A percentile compares a stretch with the other conserved stretches of the same genome.
Evolutionary conservation across 1,140 invertebrate genomes (phyloP).

Genomic region (Bombus affinis): DNA sequence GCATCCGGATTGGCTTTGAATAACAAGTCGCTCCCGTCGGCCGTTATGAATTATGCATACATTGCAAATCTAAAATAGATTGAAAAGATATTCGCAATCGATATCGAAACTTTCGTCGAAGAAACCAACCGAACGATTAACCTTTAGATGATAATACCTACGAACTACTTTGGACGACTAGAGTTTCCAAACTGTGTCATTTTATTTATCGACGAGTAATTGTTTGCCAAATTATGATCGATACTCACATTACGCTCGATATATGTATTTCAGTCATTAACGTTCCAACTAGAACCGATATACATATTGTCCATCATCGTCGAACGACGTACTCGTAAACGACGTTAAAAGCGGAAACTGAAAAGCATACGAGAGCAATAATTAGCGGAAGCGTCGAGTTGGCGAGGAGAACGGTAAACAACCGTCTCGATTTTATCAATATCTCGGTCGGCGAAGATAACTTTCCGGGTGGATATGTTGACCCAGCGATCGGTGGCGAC

Average conservation of each 20-base stretch:
- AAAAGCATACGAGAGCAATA: not conserved
- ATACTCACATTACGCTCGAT: not conserved
- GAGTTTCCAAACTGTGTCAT: too few species aligned
- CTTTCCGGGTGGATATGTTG: conserved; percentile 44
- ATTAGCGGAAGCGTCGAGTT: conserved; percentile 3
- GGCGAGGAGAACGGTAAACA: conserved; percentile 9
- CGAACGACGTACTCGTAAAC: not conserved
- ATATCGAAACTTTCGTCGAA: not conserved
- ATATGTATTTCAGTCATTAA: not conserved
- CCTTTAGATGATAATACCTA: conserved; percentile 1
- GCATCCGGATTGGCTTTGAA: conserved; percentile 42
- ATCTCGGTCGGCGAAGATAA: not conserved
- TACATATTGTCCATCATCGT: not conserved
- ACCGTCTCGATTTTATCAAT: conserved; percentile 30
- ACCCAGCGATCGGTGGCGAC: conserved; percentile 54
- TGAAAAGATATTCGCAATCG: conserved; percentile 42
- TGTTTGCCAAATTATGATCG: not conserved
- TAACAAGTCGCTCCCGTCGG: conserved; percentile 21
- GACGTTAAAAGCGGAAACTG: not conserved
- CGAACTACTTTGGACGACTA: too few species aligned
- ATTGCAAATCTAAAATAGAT: conserved; percentile 51
- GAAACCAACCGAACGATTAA: conserved; percentile 1
- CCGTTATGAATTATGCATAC: conserved; percentile 54
- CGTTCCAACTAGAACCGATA: not conserved
- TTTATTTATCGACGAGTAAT: not conserved